phyloP scores from a whole-genome alignment of 1,140 invertebrate species.

The Drosophila equinoxialis region DNA sequence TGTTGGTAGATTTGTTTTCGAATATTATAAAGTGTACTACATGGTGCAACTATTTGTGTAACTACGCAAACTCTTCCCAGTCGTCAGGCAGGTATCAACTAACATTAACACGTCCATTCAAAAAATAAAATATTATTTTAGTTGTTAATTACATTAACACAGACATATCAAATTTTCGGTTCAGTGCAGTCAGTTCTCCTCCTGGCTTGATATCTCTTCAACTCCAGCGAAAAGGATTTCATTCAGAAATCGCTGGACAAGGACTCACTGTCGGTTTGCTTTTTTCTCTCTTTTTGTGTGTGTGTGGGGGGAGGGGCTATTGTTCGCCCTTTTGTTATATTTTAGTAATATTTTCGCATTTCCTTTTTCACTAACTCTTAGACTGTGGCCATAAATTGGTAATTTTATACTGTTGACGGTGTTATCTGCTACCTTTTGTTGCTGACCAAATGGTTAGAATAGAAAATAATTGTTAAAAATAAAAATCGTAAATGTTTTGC shows the following conservation, averaged over 20 bases:
- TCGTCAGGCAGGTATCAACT: background rate
- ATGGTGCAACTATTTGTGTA: too few species aligned
- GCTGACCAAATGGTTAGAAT: conserved; percentile 55
- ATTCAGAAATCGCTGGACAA: conserved; percentile 26
- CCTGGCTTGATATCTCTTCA: too few species aligned
- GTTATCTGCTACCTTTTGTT: conserved; percentile 26
- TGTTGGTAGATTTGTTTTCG: too few species aligned
- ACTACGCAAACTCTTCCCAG: background rate
- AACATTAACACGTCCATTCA: background rate
- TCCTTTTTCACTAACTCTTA: conserved; percentile 4
- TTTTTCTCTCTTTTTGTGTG: background rate
- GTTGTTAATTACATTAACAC: conserved; percentile 38
- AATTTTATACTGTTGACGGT: conserved; percentile 79
- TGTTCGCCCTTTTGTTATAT: background rate
- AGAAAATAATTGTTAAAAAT: conserved; percentile 67
- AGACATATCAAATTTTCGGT: conserved; percentile 42
- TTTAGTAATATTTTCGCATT: conserved; percentile 17
- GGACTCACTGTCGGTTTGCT: conserved; percentile 38
- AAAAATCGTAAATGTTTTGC: conserved; percentile 54
- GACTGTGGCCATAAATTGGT: conserved; percentile 66
- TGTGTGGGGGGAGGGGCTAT: background rate
- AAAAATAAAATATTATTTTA: conserved; percentile 45
- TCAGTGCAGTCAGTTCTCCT: background rate
- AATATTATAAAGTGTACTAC: too few species aligned
- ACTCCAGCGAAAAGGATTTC: conserved; percentile 44